Conservation (phyloP, 2,113 vertebrate genomes). For the Thermophis baileyi region DNA sequence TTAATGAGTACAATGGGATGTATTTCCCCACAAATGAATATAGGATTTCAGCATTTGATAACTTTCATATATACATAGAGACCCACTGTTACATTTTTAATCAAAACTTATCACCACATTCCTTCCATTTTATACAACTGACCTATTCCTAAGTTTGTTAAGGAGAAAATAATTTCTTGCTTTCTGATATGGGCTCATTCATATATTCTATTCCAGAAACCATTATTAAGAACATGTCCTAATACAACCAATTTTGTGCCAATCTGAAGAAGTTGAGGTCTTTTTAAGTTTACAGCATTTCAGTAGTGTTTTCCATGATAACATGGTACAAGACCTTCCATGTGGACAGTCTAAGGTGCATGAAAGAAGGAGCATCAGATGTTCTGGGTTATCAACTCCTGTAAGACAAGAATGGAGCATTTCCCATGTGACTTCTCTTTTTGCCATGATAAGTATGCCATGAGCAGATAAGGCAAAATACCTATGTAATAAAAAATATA, state of each 20-base stretch:
- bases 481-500: neutral
- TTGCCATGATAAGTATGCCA: neutral
- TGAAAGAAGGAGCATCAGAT: neutral
- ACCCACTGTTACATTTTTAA: too few relatives aligned
- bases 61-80: neutral
- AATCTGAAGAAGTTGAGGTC: neutral
- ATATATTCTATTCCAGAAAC: neutral
- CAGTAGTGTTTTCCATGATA: neutral
- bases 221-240: neutral
- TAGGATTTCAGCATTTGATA: neutral
- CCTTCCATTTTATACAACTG: neutral
- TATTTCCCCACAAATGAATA: neutral
- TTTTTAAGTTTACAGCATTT: neutral
- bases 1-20: neutral
- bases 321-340: neutral
- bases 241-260: neutral
- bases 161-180: neutral
- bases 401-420: neutral
- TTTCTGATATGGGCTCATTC: neutral
- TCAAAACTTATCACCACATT: neutral
- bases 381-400: neutral
- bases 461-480: neutral
- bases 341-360: neutral
- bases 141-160: neutral
- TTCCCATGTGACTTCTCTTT: neutral